A percentile compares a stretch with the other conserved stretches of the same genome.
These are phyloP conservation scores for Eupithecia pulchellata DNA, from an alignment of 2,888 invertebrate genomes.

Conservation along the genomic window DNA sequence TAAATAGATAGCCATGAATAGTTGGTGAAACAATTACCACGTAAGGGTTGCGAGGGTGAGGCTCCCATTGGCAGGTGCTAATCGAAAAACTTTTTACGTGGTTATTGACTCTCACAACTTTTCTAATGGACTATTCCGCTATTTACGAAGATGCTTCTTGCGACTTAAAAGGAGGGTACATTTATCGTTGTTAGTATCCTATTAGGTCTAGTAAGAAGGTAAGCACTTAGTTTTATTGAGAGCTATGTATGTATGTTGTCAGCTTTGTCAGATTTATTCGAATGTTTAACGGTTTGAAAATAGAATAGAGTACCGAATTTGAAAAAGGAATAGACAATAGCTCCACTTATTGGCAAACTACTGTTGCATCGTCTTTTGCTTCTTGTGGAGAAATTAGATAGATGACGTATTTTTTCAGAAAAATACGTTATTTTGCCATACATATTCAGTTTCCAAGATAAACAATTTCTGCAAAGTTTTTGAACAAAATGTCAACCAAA, in stretches of 20 bases:
- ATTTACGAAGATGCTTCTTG: slow-evolving; percentile 24
- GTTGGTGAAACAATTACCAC: slow-evolving; percentile 52
- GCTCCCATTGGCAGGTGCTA: slow-evolving; percentile 62
- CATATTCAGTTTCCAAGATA: background rate
- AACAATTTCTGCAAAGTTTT: background rate
- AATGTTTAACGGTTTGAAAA: background rate
- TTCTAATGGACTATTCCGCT: slow-evolving; percentile 54
- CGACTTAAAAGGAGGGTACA: background rate
- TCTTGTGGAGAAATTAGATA: background rate
- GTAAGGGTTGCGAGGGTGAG: slow-evolving; percentile 53
- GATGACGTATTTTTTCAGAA: background rate
- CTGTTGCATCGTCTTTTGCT: background rate
- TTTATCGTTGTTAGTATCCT: background rate
- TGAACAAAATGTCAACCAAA: background rate
- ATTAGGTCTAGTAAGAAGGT: background rate
- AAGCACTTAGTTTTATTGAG: background rate
- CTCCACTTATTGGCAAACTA: background rate
- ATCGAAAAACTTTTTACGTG: slow-evolving; percentile 63
- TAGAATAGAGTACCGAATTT: background rate
- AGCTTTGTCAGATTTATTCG: background rate
- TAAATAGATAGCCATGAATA: slow-evolving; percentile 24
- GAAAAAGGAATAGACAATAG: background rate
- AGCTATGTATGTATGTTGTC: no score
- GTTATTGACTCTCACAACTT: slow-evolving; percentile 63
- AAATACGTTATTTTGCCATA: background rate